Percentiles rank a stretch among this genome's conserved stretches.
Conservation (phyloP, 1,140 invertebrate species). For the Aphis gossypii region DNA sequence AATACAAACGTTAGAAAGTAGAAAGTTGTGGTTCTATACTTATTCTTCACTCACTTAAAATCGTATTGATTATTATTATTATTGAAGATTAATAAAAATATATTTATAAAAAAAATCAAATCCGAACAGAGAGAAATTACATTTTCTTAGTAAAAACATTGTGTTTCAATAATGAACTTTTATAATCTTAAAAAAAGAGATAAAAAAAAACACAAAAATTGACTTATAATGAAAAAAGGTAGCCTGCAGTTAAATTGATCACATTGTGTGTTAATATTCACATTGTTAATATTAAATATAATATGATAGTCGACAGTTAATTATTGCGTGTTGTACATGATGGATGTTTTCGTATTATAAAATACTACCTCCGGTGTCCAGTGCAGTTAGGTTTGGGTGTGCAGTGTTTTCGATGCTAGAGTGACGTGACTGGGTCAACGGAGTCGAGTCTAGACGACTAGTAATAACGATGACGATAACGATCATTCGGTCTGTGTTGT, state of each 20-base stretch:
- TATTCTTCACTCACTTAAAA: background rate
- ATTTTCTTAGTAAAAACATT: background rate
- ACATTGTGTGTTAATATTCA: background rate
- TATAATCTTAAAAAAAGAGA: background rate
- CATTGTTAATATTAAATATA: background rate
- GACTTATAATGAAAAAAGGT: background rate
- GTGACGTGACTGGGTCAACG: background rate
- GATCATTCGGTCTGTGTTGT: background rate
- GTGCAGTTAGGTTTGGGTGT: background rate
- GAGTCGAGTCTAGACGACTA: background rate
- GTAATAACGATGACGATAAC: background rate
- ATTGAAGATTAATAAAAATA: background rate
- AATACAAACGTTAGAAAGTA: too few species aligned
- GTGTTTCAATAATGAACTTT: background rate
- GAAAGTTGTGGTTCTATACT: background rate
- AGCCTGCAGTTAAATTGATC: background rate
- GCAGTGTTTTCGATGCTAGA: background rate
- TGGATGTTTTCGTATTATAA: background rate
- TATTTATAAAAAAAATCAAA: background rate
- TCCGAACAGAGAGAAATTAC: background rate
- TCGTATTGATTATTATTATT: background rate
- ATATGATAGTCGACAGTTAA: background rate
- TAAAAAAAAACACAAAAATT: background rate
- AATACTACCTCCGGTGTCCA: background rate
- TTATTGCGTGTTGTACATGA: conserved; percentile 1